Evolutionary conservation across 2,888 invertebrate species (phyloP), one percentile per base, ranked within the genome.

Genomic region (Sminthurides aquaticus): DNA sequence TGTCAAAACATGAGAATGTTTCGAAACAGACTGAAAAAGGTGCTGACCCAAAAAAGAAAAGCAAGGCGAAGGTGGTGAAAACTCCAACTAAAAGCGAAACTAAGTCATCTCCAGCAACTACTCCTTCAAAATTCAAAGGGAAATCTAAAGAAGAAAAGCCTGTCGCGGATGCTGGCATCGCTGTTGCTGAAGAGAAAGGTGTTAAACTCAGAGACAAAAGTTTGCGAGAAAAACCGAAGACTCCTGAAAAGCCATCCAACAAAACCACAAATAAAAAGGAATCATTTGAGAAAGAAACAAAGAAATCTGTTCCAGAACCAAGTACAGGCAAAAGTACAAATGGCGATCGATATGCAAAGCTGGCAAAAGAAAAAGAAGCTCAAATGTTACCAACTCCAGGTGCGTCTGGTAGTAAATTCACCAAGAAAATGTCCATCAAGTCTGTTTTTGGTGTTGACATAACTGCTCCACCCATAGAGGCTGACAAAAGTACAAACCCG

Each of bases 371-470:
- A 22, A 68, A 66, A 27, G 64, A 64, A 26, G 56, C 62, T 49
- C 64, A 61, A 61, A 49, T 67, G 58, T 56, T 69, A 49, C 69
- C 67, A 15, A 68, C 65, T 11, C 68, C 70, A 15, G 68, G 67
- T 49, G 64, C 66, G 11, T 66, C 66, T 8, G 66, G 64, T 11
- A 64, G 59, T 25, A 69, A 68, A 64, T 68, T 70, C 52, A 71
- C 67, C 54, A 69, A 70, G 64, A 71, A 71, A 61, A 69, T 71
- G 52, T 87, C 88, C 2, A 89, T 90, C 54, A 86, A 88, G 72
- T 89, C 90, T 79, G 89, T 90, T 1, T 90, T 91, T 77, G 90
- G 90, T 0, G 83, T 84, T 67, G 90, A 90, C 75, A 81, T 90
- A 52, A 89, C 91, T 0, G 89, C 90, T 0, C 90, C 90, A 0